Conservation (phyloP, 2,888 invertebrate species). For the Punctoribates punctum region DNA sequence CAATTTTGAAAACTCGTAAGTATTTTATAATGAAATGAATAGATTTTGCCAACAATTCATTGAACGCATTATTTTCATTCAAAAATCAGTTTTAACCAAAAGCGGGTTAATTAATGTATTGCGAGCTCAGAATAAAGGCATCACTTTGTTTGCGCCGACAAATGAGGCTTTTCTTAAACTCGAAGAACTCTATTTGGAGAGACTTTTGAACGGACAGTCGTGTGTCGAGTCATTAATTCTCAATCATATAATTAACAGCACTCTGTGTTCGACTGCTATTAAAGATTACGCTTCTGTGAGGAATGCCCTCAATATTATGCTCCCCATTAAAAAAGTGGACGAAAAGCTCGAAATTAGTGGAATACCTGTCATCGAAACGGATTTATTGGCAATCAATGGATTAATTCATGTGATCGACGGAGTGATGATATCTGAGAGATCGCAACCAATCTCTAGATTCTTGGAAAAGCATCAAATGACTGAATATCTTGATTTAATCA, state of each 20-base stretch:
- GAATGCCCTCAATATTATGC: slow-evolving; percentile 58
- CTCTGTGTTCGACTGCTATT: slow-evolving; percentile 64
- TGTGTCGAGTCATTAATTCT: slow-evolving; percentile 64
- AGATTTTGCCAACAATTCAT: neutral
- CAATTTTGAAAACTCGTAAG: slow-evolving; percentile 58
- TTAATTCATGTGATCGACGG: slow-evolving; percentile 67
- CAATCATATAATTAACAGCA: slow-evolving; percentile 65
- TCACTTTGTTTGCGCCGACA: slow-evolving; percentile 63
- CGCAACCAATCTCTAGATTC: slow-evolving; percentile 55
- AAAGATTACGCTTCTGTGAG: slow-evolving; percentile 58
- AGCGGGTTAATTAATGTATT: slow-evolving; percentile 60
- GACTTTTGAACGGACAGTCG: slow-evolving; percentile 60
- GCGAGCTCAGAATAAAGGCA: slow-evolving; percentile 56
- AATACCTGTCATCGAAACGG: slow-evolving; percentile 60
- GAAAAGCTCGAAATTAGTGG: slow-evolving; percentile 60
- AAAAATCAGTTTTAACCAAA: slow-evolving; percentile 59
- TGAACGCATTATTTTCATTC: slow-evolving; percentile 47
- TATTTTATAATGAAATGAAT: neutral
- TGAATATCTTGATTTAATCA: slow-evolving; percentile 58
- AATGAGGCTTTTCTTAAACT: slow-evolving; percentile 65
- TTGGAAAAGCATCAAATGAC: slow-evolving; percentile 63
- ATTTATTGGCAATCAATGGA: slow-evolving; percentile 68
- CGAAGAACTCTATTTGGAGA: slow-evolving; percentile 56
- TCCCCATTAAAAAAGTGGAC: slow-evolving; percentile 58
- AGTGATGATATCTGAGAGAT: slow-evolving; percentile 63